Evolutionary conservation across 1,140 invertebrate species (phyloP).

Genomic region (Drosophila santomea): DNA sequence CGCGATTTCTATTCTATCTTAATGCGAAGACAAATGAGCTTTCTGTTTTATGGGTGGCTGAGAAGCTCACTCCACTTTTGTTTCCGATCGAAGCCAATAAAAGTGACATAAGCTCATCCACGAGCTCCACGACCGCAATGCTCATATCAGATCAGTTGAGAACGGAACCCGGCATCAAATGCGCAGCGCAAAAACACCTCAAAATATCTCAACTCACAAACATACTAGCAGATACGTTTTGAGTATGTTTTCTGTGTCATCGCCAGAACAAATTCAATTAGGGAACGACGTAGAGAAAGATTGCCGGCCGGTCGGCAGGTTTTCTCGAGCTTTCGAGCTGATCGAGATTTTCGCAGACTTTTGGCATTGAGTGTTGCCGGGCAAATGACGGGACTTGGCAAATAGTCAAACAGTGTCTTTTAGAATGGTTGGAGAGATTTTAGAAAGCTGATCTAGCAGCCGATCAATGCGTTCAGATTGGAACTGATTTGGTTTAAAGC

Average conservation of each 20-base stretch:
- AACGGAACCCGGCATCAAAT: slow-evolving; percentile 64
- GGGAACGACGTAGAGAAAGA: slow-evolving; percentile 27
- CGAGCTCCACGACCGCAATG: slow-evolving; percentile 47
- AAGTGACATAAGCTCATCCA: slow-evolving; percentile 76
- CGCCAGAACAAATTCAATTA: slow-evolving; percentile 57
- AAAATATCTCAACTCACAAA: slow-evolving; percentile 26
- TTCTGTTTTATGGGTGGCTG: slow-evolving; percentile 40
- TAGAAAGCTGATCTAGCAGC: slow-evolving; percentile 36
- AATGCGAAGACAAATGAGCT: slow-evolving; percentile 70
- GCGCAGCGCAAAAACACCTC: slow-evolving; percentile 64
- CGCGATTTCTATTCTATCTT: slow-evolving; percentile 43
- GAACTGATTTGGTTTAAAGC: not conserved
- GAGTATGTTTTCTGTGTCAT: slow-evolving; percentile 53
- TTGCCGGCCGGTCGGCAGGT: slow-evolving; percentile 47
- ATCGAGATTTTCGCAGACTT: slow-evolving; percentile 17
- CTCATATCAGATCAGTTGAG: slow-evolving; percentile 27
- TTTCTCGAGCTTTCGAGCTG: slow-evolving; percentile 17
- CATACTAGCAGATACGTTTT: slow-evolving; percentile 21
- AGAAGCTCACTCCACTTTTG: slow-evolving; percentile 22
- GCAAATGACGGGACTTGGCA: slow-evolving; percentile 62
- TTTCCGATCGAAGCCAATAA: slow-evolving; percentile 76
- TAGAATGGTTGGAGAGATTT: slow-evolving; percentile 23
- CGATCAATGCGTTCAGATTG: slow-evolving; percentile 12
- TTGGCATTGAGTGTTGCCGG: slow-evolving; percentile 58
- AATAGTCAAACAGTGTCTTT: slow-evolving; percentile 15